Evolutionary conservation across 1,140 invertebrate species (phyloP).

Genomic region (Eriocheir sinensis): DNA sequence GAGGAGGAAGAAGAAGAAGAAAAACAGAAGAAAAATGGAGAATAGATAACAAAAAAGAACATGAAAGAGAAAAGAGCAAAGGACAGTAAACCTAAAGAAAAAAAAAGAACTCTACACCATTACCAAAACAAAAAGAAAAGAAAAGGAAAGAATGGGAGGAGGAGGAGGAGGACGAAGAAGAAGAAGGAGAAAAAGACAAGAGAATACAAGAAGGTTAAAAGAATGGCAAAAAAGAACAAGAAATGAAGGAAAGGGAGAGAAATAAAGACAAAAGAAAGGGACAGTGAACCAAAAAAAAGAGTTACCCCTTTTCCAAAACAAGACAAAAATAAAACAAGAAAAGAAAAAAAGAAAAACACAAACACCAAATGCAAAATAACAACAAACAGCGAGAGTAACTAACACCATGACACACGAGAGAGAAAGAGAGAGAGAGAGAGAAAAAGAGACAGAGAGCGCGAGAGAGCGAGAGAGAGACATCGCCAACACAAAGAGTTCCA

Average conservation of each 20-base stretch:
- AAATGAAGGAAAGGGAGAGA: background rate
- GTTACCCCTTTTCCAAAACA: too few relatives aligned
- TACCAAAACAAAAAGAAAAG: background rate
- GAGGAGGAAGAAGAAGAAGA: background rate
- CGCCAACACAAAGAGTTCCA: background rate
- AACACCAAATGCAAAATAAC: background rate
- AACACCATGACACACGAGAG: too few relatives aligned
- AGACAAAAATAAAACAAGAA: too few relatives aligned
- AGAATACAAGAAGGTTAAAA: background rate
- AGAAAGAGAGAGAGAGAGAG: background rate
- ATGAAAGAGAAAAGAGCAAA: background rate
- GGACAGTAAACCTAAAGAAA: background rate
- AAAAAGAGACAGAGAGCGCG: background rate
- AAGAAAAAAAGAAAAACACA: background rate
- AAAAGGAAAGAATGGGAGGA: too few relatives aligned
- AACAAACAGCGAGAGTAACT: too few relatives aligned
- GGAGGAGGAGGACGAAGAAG: too few relatives aligned
- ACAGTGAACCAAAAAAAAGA: background rate
- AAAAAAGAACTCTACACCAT: background rate
- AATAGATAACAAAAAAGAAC: background rate
- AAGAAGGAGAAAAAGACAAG: too few relatives aligned
- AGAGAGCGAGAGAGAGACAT: background rate
- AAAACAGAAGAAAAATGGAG: background rate
- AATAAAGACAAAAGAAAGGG: background rate
- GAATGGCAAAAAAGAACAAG: background rate